These are phyloP conservation scores for Drosophila engyochracea DNA, from an alignment of 2,888 invertebrate genomes.

Conservation along the genomic window DNA sequence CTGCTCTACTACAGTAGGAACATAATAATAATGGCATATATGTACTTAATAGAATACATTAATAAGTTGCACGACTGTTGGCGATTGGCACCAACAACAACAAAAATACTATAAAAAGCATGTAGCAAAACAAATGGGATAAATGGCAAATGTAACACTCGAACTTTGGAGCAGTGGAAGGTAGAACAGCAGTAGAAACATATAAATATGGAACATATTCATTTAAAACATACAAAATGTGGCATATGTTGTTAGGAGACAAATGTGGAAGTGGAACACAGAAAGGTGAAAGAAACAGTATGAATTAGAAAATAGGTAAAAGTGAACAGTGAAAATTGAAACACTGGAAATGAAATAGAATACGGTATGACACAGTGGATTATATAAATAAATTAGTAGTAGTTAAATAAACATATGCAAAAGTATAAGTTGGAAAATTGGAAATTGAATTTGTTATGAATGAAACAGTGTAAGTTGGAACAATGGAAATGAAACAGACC, in stretches of 20 bases:
- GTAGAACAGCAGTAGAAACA: not conserved
- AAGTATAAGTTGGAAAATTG: not conserved
- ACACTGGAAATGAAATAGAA: not conserved
- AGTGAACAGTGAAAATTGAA: not conserved
- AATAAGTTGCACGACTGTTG: conserved; percentile 11
- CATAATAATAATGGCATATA: conserved; percentile 26
- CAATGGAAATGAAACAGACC: not conserved
- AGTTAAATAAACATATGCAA: not conserved
- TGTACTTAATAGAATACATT: conserved; percentile 21
- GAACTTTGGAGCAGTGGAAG: not conserved
- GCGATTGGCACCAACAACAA: not conserved
- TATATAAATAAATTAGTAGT: not conserved
- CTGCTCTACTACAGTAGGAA: conserved; percentile 22
- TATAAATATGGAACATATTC: not conserved
- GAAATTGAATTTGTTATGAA: not conserved
- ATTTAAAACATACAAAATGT: conserved; percentile 1
- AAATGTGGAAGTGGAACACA: not conserved
- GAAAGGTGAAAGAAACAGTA: not conserved
- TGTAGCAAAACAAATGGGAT: not conserved
- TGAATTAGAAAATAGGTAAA: not conserved
- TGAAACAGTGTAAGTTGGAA: not conserved
- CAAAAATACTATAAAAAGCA: not conserved
- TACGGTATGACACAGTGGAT: not conserved
- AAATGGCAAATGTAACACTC: not conserved
- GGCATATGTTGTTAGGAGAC: not conserved